Evolutionary conservation across 1,140 invertebrate species (phyloP), one percentile per base, ranked within the genome.

Genomic region (Cyclina sinensis): DNA sequence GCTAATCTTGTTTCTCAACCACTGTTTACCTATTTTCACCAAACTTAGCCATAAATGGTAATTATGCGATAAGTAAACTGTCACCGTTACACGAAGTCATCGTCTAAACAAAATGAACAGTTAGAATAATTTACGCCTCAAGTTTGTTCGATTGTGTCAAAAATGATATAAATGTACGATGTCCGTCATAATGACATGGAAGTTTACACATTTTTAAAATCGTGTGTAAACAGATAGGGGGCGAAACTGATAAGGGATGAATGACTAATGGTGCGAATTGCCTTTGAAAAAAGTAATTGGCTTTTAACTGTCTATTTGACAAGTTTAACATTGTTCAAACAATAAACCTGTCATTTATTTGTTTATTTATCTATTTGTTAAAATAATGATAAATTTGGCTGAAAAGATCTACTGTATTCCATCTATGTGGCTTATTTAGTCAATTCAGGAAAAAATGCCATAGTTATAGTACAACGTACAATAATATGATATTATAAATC

Each of bases 101-200:
- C 74, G 82, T 84, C 65, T 84, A 84, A 84, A 84, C 82, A 84
- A 68, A 83, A 83, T 68, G 80, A 62, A 59, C 80, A 65, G 80
- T 83, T 83, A 83, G 65, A 84, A 84, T 51, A 84, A 84, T 84
- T 84, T 84, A 84, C 82, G 82, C 82, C 82, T 84, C 16, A 65
- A 73, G 82, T 84, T 84, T 84, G 68, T 51, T 16, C 24, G 74
- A 51, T 70, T 84, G 82, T 84, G 82, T 84, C 82, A 84, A 84
- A 84, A 18, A 43, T 70, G 82, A 70, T 84, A 84, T 84, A 70
- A 84, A 84, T 84, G 68, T 74, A 46, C 65, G 4, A 21, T n/a
- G 59, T 11, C 54, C 7, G 48, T 43, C 82, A 73, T 43, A 51
- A 57, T 84, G 82, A 84, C 82, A 84, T 57, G 82, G 16, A 32